These are phyloP conservation scores for Nephrocerus scutellatus DNA, from an alignment of 2,888 invertebrate species.

Conservation along the genomic window DNA sequence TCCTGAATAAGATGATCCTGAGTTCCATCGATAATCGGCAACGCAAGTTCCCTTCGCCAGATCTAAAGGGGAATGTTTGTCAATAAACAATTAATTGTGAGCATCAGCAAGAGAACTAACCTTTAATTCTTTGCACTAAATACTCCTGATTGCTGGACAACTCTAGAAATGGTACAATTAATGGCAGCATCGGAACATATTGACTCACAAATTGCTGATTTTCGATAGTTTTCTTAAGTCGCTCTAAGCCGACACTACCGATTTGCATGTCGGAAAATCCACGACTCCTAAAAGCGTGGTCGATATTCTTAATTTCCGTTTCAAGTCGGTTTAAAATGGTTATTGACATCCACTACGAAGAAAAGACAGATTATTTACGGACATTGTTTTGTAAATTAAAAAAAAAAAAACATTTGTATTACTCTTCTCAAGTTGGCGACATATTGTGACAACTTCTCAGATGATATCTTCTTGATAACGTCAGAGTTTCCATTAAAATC, in stretches of 20 bases:
- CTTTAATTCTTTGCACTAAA: conserved; percentile 67
- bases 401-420: conserved; percentile 18
- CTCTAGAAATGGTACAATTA: conserved; percentile 72
- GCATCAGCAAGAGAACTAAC: conserved; percentile 32
- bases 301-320: conserved; percentile 64
- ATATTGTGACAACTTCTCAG: conserved; percentile 66
- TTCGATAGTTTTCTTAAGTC: conserved; percentile 66
- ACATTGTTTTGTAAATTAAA: not conserved
- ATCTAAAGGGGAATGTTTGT: conserved; percentile 52
- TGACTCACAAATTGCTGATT: conserved; percentile 45
- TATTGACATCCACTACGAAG: conserved; percentile 70
- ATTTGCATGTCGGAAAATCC: conserved; percentile 62
- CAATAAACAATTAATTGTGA: not conserved
- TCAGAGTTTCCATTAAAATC: conserved; percentile 45
- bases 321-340: conserved; percentile 73
- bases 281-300: conserved; percentile 62
- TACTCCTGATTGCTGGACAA: conserved; percentile 80
- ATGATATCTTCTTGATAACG: conserved; percentile 46
- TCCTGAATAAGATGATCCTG: conserved; percentile 65
- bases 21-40: conserved; percentile 82
- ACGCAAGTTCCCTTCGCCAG: conserved; percentile 79
- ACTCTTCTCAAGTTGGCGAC: conserved; percentile 70
- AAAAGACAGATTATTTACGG: not conserved
- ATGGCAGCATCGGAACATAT: conserved; percentile 46
- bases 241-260: conserved; percentile 64